Evolutionary conservation across 2,888 invertebrate species (phyloP).

Genomic region (Melanophora roralis): DNA sequence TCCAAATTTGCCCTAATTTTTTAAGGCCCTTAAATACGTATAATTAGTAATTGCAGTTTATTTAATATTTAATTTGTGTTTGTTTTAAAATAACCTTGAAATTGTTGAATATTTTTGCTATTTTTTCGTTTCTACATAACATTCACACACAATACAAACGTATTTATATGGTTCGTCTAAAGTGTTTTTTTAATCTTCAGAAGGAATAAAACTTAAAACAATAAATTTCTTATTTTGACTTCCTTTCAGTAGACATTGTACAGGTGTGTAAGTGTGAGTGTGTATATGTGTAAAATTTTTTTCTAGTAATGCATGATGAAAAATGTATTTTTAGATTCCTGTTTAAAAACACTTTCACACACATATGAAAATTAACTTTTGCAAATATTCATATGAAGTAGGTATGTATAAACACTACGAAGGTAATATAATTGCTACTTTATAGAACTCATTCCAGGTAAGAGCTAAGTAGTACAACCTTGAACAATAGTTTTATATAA

Average conservation of each 20-base stretch:
- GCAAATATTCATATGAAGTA: not conserved
- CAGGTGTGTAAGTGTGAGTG: not conserved
- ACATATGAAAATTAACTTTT: not conserved
- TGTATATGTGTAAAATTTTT: conserved; percentile 8
- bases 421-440: no score
- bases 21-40: no score
- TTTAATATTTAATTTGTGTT: conserved; percentile 2
- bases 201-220: not conserved
- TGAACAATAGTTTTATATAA: no score
- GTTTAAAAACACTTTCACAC: not conserved
- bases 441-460: no score
- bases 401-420: not conserved
- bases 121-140: no score
- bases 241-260: conserved; percentile 26
- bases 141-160: no score
- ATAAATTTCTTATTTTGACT: conserved; percentile 48
- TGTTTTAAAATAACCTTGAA: conserved; percentile 29
- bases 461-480: no score
- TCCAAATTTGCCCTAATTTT: not conserved
- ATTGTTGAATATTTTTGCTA: not conserved
- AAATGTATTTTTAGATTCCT: not conserved
- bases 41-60: not conserved
- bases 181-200: conserved; percentile 30
- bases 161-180: no score
- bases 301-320: conserved; percentile 4